Percentiles rank a stretch among this genome's conserved stretches.
These are phyloP conservation scores for Lissocephala sabroskyi DNA, from an alignment of 2,888 invertebrate species.

Conservation along the genomic window DNA sequence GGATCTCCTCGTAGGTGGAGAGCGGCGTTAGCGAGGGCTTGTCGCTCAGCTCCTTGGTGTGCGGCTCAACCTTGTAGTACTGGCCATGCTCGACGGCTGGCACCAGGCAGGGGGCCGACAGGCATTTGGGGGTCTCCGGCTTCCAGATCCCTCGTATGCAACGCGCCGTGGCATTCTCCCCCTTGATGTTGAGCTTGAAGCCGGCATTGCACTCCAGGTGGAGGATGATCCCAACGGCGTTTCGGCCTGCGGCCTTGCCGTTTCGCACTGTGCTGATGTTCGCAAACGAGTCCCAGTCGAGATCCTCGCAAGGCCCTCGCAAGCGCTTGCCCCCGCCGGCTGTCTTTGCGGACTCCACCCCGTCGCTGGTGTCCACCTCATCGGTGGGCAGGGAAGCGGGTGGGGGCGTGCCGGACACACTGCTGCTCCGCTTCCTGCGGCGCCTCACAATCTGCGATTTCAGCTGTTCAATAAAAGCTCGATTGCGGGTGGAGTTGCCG, in stretches of 20 bases:
- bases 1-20: slow-evolving; percentile 73
- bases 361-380: slow-evolving; percentile 49
- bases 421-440: slow-evolving; percentile 50
- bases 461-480: slow-evolving; percentile 58
- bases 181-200: slow-evolving; percentile 82
- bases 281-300: slow-evolving; percentile 66
- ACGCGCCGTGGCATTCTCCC: slow-evolving; percentile 82
- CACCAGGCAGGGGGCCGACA: slow-evolving; percentile 83
- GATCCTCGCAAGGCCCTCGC: slow-evolving; percentile 78
- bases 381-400: slow-evolving; percentile 29
- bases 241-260: slow-evolving; percentile 80
- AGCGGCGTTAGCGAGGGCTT: slow-evolving; percentile 62
- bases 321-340: slow-evolving; percentile 48
- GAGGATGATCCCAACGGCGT: slow-evolving; percentile 84
- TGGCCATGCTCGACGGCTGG: slow-evolving; percentile 81
- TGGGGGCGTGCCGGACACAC: slow-evolving; percentile 22
- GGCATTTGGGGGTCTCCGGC: slow-evolving; percentile 85
- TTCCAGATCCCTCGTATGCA: slow-evolving; percentile 91
- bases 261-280: slow-evolving; percentile 80
- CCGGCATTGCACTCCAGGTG: slow-evolving; percentile 85
- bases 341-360: slow-evolving; percentile 38
- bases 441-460: slow-evolving; percentile 66
- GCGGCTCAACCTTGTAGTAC: slow-evolving; percentile 74
- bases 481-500: slow-evolving; percentile 22
- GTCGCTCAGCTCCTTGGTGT: slow-evolving; percentile 62